Percentiles rank a stretch among this genome's conserved stretches.
Evolutionary conservation across 2,797 vertebrate species (phyloP).

Genomic region (Poeciliopsis gracilis): DNA sequence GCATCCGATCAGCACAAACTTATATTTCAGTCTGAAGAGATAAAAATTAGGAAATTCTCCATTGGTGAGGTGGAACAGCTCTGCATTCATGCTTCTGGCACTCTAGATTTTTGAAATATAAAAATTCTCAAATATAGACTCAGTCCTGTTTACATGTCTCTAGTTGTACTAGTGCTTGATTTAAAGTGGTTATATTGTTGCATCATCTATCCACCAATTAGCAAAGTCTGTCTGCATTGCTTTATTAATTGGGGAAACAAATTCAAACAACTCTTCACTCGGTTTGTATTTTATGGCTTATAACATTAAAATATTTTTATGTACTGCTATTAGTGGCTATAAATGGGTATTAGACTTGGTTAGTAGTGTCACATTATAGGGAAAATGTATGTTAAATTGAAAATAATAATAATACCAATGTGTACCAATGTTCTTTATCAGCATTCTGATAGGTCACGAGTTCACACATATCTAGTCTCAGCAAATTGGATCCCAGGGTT

Average conservation of each 20-base stretch:
- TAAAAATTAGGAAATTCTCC: background rate
- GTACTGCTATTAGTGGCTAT: no score
- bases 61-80: background rate
- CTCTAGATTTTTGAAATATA: background rate
- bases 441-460: background rate
- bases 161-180: background rate
- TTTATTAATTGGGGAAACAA: background rate
- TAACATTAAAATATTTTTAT: no score
- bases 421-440: background rate
- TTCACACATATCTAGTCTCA: background rate
- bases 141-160: background rate
- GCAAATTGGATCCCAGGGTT: conserved; percentile 1
- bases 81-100: background rate
- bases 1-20: no score
- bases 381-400: background rate
- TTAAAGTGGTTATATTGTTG: background rate
- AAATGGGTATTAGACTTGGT: background rate
- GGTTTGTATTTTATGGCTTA: background rate
- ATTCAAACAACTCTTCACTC: background rate
- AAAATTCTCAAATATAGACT: background rate
- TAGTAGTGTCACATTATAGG: background rate
- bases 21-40: background rate
- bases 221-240: background rate
- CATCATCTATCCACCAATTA: background rate
- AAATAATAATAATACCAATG: background rate